Conservation (phyloP, 2,888 invertebrate genomes). For the Oligia fasciuncula region DNA sequence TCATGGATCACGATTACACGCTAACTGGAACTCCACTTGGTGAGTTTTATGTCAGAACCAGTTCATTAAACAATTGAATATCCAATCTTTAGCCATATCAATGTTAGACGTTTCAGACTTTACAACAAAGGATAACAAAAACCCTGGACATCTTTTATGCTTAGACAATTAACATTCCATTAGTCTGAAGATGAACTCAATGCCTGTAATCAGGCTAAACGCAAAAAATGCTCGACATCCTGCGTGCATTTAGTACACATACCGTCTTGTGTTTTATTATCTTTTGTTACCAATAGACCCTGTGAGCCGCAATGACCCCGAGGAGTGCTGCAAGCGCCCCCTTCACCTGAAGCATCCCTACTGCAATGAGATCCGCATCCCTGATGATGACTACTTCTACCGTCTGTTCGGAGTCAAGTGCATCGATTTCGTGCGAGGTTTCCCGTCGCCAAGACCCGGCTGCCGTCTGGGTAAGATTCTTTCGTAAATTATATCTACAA, state of each 20-base stretch:
- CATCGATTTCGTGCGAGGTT: slow-evolving; percentile 96
- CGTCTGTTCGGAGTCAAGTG: slow-evolving; percentile 95
- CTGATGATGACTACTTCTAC: slow-evolving; percentile 97
- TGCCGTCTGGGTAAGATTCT: slow-evolving; percentile 93
- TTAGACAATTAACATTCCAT: not conserved
- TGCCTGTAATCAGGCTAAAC: not conserved
- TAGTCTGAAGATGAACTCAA: not conserved
- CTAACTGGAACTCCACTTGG: slow-evolving; percentile 96
- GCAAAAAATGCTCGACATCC: no score
- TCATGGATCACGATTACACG: slow-evolving; percentile 98
- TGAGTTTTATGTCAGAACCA: slow-evolving; percentile 79
- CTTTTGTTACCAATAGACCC: slow-evolving; percentile 91
- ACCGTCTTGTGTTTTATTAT: slow-evolving; percentile 48
- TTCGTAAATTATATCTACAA: not conserved
- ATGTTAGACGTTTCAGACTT: not conserved
- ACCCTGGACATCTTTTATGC: not conserved
- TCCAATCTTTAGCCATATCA: not conserved
- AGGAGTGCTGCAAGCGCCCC: slow-evolving; percentile 96
- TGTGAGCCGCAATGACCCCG: slow-evolving; percentile 96
- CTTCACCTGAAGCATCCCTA: slow-evolving; percentile 96
- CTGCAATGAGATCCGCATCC: slow-evolving; percentile 96
- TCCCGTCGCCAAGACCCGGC: slow-evolving; percentile 96
- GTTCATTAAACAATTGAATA: not conserved
- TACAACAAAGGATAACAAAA: not conserved
- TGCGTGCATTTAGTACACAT: slow-evolving; percentile 18